A percentile compares a stretch with the other conserved stretches of the same genome.
Conservation (phyloP, 2,113 vertebrate genomes). For the Paracyprichromis sp. region DNA sequence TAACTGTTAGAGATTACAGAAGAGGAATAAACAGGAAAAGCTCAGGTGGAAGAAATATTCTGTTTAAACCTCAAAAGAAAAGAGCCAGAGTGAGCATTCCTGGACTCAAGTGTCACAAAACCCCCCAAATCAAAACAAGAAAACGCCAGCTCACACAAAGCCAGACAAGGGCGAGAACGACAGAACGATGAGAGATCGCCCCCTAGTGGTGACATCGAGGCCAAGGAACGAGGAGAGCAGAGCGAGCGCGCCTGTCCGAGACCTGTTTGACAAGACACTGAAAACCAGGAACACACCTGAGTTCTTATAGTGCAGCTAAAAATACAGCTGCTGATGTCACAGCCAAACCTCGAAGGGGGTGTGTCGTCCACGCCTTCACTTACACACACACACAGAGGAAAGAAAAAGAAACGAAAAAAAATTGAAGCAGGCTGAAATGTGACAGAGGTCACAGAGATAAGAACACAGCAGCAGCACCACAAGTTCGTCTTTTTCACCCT, state of each 20-base stretch:
- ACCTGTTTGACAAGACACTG: background rate
- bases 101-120: background rate
- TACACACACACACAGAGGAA: background rate
- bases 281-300: slow-evolving; percentile 11
- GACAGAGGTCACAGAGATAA: background rate
- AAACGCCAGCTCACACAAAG: slow-evolving; percentile 32
- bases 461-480: background rate
- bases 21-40: background rate
- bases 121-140: background rate
- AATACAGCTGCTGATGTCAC: slow-evolving; percentile 35
- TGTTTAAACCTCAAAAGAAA: background rate
- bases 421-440: background rate
- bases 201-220: slow-evolving; percentile 40
- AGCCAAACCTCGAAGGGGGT: background rate
- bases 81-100: background rate
- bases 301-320: slow-evolving; percentile 51
- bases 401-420: background rate
- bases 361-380: background rate
- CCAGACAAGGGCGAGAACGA: background rate
- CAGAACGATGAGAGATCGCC: slow-evolving; percentile 30
- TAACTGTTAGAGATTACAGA: background rate
- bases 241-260: background rate
- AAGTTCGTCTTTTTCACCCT: background rate
- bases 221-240: background rate
- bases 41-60: background rate